Percentiles rank a stretch among this genome's conserved stretches.
Evolutionary conservation across 2,113 vertebrate genomes (phyloP).

Genomic region (Theristicus caerulescens): DNA sequence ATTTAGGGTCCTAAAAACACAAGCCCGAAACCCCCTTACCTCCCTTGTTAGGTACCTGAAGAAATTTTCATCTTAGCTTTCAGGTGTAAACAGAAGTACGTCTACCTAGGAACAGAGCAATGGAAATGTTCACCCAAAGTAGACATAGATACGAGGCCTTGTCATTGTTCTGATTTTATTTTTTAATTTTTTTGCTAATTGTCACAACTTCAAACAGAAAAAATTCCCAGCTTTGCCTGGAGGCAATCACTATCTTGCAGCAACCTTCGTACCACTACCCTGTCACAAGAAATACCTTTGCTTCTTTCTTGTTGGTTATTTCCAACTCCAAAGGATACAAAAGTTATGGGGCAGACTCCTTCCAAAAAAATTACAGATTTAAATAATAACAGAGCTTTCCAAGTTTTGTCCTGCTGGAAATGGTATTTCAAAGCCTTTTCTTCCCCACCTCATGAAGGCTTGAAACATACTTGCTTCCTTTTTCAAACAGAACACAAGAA

Average conservation of each 20-base stretch:
- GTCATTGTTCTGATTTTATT: not conserved
- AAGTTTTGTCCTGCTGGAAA: not conserved
- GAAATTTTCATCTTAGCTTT: not conserved
- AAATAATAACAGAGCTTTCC: not conserved
- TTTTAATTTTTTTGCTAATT: not conserved
- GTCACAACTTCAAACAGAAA: not conserved
- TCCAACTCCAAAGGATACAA: not conserved
- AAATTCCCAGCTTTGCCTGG: not conserved
- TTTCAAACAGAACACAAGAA: not conserved
- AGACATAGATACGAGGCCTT: not conserved
- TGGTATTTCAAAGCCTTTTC: not conserved
- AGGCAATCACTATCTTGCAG: not conserved
- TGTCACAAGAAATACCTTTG: not conserved
- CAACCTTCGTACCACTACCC: rapidly evolving
- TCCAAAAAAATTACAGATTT: not conserved
- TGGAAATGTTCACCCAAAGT: not conserved
- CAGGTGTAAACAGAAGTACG: not conserved
- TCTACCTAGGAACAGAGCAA: not conserved
- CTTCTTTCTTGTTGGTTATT: not conserved
- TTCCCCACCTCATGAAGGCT: not conserved
- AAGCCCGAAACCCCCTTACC: too few relatives aligned
- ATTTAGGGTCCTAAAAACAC: not conserved
- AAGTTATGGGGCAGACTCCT: not conserved
- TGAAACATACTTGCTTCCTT: not conserved
- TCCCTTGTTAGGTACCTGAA: not conserved